A percentile compares a stretch with the other conserved stretches of the same genome.
Conservation (phyloP, 2,797 vertebrate species). For the Choloepus didactylus region DNA sequence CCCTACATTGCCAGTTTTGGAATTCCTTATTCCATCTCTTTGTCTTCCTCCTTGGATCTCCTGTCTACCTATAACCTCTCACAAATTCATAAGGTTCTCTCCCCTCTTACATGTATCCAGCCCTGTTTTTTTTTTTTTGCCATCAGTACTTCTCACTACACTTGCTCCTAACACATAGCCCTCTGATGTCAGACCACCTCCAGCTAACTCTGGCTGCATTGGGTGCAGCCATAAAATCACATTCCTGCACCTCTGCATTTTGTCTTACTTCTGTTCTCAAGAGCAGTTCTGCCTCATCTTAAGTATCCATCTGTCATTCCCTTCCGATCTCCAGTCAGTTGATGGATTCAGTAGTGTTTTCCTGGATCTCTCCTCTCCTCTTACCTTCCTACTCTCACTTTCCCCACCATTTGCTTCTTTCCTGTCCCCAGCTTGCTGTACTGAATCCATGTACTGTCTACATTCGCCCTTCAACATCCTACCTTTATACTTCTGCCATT, state of each 20-base stretch:
- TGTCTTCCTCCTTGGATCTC: not conserved
- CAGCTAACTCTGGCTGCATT: not conserved
- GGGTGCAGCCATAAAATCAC: not conserved
- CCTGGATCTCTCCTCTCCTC: not conserved
- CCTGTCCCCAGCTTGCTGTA: fast-evolving
- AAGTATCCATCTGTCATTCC: not conserved
- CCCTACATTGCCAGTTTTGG: not conserved
- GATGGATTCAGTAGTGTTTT: not conserved
- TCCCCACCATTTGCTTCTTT: not conserved
- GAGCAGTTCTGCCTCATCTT: not conserved
- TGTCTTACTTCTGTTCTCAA: not conserved
- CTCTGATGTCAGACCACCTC: not conserved
- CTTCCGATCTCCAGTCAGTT: not conserved
- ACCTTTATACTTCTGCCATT: too few relatives aligned
- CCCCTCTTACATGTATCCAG: not conserved
- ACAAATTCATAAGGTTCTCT: not conserved
- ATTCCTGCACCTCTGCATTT: not conserved
- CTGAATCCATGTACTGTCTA: not conserved
- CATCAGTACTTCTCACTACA: not conserved
- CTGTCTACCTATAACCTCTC: not conserved
- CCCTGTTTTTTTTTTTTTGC: not conserved
- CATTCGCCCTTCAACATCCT: not conserved
- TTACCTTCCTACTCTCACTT: not conserved
- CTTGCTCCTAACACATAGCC: not conserved
- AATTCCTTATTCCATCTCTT: not conserved